Percentiles rank a stretch among this genome's conserved stretches.
Evolutionary conservation across 2,888 invertebrate genomes (phyloP).

Genomic region (Macrosoma leucophasiata): DNA sequence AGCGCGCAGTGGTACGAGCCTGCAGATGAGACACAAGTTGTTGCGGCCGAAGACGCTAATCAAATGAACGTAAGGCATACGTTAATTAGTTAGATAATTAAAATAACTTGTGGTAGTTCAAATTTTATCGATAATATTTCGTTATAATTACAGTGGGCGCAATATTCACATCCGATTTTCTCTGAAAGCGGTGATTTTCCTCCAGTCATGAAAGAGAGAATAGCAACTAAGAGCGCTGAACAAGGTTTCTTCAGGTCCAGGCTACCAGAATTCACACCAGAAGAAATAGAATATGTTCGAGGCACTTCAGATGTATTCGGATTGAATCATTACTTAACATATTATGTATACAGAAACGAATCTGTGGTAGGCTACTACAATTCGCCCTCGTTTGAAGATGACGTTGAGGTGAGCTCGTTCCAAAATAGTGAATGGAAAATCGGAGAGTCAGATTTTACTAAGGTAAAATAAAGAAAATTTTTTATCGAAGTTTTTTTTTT

Average conservation of each 20-base stretch:
- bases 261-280: constrained; percentile 72
- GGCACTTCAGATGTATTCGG: constrained; percentile 81
- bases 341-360: constrained; percentile 47
- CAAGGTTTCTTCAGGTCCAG: constrained; percentile 75
- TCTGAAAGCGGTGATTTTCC: constrained; percentile 77
- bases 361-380: constrained; percentile 24
- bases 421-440: constrained; percentile 29
- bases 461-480: constrained; percentile 23
- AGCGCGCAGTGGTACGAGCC: constrained; percentile 40
- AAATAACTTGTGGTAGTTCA: not conserved
- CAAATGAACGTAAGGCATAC: constrained; percentile 53
- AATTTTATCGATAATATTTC: not conserved
- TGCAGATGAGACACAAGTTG: constrained; percentile 46
- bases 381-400: constrained; percentile 33
- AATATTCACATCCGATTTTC: constrained; percentile 78
- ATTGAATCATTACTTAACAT: constrained; percentile 79
- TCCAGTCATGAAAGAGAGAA: constrained; percentile 69
- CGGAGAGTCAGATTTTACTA: constrained; percentile 25
- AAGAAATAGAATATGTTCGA: constrained; percentile 76
- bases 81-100: not conserved
- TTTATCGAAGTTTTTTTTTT: no score
- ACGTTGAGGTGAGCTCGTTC: constrained; percentile 25
- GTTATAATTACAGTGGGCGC: constrained; percentile 57
- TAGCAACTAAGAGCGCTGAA: constrained; percentile 70
- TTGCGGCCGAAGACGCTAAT: constrained; percentile 53